phyloP scores from a whole-genome alignment of 2,888 invertebrate species.

The Andrena bucephala region DNA sequence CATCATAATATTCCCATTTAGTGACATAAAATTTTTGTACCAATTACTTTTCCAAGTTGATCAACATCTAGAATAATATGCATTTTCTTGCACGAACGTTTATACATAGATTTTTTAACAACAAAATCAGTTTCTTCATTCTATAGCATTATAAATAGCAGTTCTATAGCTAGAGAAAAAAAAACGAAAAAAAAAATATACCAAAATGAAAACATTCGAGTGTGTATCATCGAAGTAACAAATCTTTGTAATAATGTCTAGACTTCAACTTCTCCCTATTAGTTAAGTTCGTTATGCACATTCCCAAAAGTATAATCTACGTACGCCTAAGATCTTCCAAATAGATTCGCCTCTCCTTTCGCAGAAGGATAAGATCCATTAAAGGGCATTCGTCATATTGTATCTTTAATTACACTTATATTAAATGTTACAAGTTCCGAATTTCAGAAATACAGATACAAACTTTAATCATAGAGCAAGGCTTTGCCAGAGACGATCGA shows the following conservation, averaged over 20 bases:
- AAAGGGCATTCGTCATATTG: constrained; percentile 5
- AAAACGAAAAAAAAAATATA: background rate
- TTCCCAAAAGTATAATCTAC: constrained; percentile 6
- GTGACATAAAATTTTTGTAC: background rate
- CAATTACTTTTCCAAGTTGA: background rate
- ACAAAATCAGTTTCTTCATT: constrained; percentile 6
- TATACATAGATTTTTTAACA: constrained; percentile 13
- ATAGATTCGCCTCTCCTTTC: background rate
- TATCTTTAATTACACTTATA: constrained; percentile 27
- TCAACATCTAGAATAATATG: background rate
- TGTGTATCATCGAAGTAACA: background rate
- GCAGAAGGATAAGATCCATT: background rate
- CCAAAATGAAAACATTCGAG: background rate
- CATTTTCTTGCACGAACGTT: constrained; percentile 3
- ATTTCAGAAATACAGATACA: background rate
- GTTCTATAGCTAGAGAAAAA: background rate
- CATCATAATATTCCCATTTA: background rate
- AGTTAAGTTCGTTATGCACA: constrained; percentile 6
- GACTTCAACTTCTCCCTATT: background rate
- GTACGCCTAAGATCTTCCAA: constrained; percentile 7
- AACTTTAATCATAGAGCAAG: background rate
- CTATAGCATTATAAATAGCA: constrained; percentile 2
- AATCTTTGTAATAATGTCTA: background rate
- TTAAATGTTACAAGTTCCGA: constrained; percentile 18
- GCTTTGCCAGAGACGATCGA: background rate